Evolutionary conservation across 30 jellyfish, hydroid and myxozoan genomes (phyloP), one percentile per base, ranked within the genome.

Genomic region (Pseudorhiza aurosa): DNA sequence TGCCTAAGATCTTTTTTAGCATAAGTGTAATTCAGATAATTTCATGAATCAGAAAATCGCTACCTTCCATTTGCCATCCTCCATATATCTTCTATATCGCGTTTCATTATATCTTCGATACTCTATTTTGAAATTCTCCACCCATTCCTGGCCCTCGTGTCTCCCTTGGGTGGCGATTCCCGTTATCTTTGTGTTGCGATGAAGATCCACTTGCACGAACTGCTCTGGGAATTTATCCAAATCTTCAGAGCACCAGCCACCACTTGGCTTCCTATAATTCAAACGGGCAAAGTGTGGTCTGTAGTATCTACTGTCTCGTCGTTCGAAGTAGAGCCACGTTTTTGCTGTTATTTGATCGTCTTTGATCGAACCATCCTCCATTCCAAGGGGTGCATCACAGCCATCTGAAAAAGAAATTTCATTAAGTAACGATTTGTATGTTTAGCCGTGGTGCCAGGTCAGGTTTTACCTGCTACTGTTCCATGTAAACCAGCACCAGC

Each of bases 231-330:
- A 44, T 22, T 49, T 60, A 17, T 37, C 77, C 39, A 68, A 45
- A 24, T 81, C 97, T 1, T 70, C 93, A 6, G 98, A 92, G 44
- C 98, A 92, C 98, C 98, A 92, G 7, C 89, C 96, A 6, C 98
- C 98, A 37, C 97, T 83, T 11, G 75, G 78, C 49, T 75, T 46
- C 33, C 55, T 70, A 44, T 50, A 55, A 56, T 92, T 86, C 75
- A 92, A 53, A 6, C 98, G 92, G 1, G 95, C 96, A 49, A 58
- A 77, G 19, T 74, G 57, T 22, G 97, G 95, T 27, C 96, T 68
- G 75, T 82, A 92, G 35, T 85, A 87, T 32, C 90, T 45, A 21
- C 46, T 60, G 49, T 58, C 75, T 21, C 83, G 37, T 35, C 78
- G 57, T 12, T 85, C 81, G 75, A 8, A 72, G 62, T 92, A 87